Conservation (phyloP, 2,113 vertebrate species). For the Rhadina sibilatrix region DNA sequence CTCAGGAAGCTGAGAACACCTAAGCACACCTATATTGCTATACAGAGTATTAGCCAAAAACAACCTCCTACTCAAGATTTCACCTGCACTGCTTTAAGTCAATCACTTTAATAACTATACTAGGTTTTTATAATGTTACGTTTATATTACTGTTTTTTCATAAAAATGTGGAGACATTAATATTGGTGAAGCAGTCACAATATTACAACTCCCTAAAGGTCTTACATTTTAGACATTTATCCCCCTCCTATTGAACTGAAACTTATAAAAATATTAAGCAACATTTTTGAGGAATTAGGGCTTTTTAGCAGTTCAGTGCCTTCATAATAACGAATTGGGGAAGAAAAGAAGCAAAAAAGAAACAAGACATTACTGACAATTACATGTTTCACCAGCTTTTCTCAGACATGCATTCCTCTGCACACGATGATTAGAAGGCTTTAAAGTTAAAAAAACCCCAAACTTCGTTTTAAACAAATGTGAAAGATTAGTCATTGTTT, state of each 20-base stretch:
- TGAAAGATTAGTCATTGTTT: slow-evolving; percentile 29
- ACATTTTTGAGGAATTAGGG: background rate
- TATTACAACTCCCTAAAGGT: background rate
- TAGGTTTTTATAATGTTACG: background rate
- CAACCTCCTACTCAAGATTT: background rate
- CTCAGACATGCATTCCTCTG: background rate
- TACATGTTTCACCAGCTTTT: background rate
- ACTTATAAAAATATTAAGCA: background rate
- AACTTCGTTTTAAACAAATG: background rate
- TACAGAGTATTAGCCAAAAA: background rate
- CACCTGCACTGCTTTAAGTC: background rate
- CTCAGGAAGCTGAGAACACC: background rate
- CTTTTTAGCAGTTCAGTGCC: background rate
- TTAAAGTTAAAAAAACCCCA: background rate
- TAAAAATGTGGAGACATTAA: background rate
- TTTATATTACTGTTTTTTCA: background rate
- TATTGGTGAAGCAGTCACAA: background rate
- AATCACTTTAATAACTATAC: background rate
- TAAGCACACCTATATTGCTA: background rate
- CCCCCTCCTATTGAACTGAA: background rate
- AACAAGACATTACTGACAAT: background rate
- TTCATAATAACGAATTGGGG: background rate
- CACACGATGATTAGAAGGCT: background rate
- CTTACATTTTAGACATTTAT: background rate
- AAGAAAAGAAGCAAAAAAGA: background rate